These are phyloP conservation scores for Cyprinodon tularosa DNA, from an alignment of 2,113 vertebrate genomes.

Conservation along the genomic window DNA sequence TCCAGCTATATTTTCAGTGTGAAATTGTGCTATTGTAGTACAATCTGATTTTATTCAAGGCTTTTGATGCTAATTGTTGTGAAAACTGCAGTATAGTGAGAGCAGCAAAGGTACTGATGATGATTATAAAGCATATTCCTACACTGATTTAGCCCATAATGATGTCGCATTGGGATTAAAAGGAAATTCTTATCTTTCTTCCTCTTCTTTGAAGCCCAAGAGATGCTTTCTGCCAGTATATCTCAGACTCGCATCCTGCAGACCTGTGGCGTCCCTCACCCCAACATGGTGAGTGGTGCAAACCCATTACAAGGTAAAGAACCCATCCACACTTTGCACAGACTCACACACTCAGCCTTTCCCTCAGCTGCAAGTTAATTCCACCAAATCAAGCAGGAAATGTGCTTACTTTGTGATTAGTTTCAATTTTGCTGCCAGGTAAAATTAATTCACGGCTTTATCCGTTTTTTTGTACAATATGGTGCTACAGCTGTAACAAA, in stretches of 20 bases:
- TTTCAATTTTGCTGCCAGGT: slow-evolving; percentile 36
- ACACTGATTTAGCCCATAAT: background rate
- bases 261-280: slow-evolving; percentile 81
- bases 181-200: background rate
- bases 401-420: slow-evolving; percentile 42
- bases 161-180: background rate
- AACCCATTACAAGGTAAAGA: slow-evolving; percentile 84
- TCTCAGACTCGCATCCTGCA: slow-evolving; percentile 87
- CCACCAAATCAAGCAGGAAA: slow-evolving; percentile 32
- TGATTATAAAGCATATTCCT: slow-evolving; percentile 4
- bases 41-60: too few relatives aligned
- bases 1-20: too few relatives aligned
- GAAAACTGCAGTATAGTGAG: background rate
- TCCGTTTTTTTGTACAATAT: slow-evolving; percentile 9
- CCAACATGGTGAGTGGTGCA: slow-evolving; percentile 83
- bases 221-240: slow-evolving; percentile 87
- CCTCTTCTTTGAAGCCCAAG: slow-evolving; percentile 74
- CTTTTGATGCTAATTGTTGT: too few relatives aligned
- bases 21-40: too few relatives aligned
- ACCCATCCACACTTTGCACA: slow-evolving; percentile 6
- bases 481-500: slow-evolving; percentile 22
- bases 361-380: slow-evolving; percentile 14
- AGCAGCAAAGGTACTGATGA: background rate
- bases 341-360: background rate
- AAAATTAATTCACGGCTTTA: slow-evolving; percentile 54